These are phyloP conservation scores for Ormyrus nitidulus DNA, from an alignment of 2,888 invertebrate species.

Conservation along the genomic window DNA sequence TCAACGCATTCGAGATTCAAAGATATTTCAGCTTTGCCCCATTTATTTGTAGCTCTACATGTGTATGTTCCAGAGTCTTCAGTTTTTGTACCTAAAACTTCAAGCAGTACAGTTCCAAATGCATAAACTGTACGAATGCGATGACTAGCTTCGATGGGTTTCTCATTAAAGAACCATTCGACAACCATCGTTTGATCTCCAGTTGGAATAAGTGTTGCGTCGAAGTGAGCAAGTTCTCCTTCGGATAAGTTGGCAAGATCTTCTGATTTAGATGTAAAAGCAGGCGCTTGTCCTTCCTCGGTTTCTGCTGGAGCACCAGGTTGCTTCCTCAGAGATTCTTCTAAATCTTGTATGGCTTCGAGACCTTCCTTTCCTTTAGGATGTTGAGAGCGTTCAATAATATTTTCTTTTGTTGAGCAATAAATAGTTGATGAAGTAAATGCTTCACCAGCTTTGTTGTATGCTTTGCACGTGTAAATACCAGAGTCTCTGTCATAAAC, in stretches of 20 bases:
- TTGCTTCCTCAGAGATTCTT: constrained; percentile 87
- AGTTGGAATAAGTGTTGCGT: constrained; percentile 95
- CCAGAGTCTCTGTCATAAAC: constrained; percentile 96
- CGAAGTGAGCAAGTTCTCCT: constrained; percentile 98
- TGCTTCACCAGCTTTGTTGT: constrained; percentile 91
- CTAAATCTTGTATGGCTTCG: constrained; percentile 92
- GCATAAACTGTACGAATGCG: constrained; percentile 95
- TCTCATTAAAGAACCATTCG: constrained; percentile 97
- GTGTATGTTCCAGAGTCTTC: constrained; percentile 94
- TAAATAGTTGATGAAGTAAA: constrained; percentile 93
- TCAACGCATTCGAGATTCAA: constrained; percentile 90
- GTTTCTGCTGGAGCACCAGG: constrained; percentile 81
- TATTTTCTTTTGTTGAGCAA: constrained; percentile 87
- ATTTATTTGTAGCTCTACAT: constrained; percentile 92
- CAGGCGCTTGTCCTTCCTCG: constrained; percentile 81
- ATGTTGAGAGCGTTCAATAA: constrained; percentile 94
- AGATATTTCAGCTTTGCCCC: constrained; percentile 91
- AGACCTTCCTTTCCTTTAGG: constrained; percentile 96
- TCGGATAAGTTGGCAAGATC: constrained; percentile 90
- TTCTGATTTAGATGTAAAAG: constrained; percentile 91
- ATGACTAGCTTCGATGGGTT: constrained; percentile 91
- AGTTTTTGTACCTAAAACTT: constrained; percentile 94
- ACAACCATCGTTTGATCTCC: constrained; percentile 96
- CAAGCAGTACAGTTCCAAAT: constrained; percentile 97
- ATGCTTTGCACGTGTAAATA: constrained; percentile 94